A percentile compares a stretch with the other conserved stretches of the same genome.
Conservation (phyloP, 2,797 vertebrate genomes). For the Pseudomugil gertrudae region DNA sequence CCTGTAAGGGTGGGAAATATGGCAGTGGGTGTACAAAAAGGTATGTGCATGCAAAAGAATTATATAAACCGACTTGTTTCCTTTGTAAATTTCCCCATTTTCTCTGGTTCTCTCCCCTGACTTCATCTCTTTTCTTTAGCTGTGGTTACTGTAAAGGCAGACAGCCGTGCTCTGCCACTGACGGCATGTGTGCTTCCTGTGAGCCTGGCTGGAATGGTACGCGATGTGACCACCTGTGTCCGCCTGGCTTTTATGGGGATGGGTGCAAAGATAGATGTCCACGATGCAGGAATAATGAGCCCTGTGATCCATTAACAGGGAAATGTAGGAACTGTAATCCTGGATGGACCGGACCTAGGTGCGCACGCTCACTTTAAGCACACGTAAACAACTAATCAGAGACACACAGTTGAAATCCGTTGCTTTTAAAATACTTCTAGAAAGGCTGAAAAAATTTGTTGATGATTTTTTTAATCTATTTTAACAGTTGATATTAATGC, state of each 20-base stretch:
- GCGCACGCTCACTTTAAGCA: slow-evolving; percentile 1
- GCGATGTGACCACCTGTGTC: slow-evolving; percentile 84
- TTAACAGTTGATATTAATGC: neutral
- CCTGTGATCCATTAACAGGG: slow-evolving; percentile 85
- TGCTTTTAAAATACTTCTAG: neutral
- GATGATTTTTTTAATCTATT: neutral
- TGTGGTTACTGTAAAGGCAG: slow-evolving; percentile 85
- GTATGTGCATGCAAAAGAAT: slow-evolving; percentile 29
- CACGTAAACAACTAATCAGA: neutral
- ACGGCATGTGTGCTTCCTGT: slow-evolving; percentile 87
- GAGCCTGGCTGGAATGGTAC: slow-evolving; percentile 90
- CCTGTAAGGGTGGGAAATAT: slow-evolving; percentile 81
- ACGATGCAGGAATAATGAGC: slow-evolving; percentile 79
- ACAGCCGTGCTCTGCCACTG: slow-evolving; percentile 80
- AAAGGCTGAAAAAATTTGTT: neutral
- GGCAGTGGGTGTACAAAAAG: slow-evolving; percentile 84
- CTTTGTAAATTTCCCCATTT: neutral
- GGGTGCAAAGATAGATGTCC: slow-evolving; percentile 85
- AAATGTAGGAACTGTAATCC: slow-evolving; percentile 85
- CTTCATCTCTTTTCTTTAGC: slow-evolving; percentile 46
- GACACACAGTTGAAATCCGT: neutral
- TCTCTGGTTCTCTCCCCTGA: neutral
- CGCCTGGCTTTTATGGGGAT: slow-evolving; percentile 82
- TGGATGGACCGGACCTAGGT: slow-evolving; percentile 90
- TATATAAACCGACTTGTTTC: neutral